Base-by-base conservation (phyloP, 2,888 invertebrate species). In the Glaucopsyche alexis region DNA sequence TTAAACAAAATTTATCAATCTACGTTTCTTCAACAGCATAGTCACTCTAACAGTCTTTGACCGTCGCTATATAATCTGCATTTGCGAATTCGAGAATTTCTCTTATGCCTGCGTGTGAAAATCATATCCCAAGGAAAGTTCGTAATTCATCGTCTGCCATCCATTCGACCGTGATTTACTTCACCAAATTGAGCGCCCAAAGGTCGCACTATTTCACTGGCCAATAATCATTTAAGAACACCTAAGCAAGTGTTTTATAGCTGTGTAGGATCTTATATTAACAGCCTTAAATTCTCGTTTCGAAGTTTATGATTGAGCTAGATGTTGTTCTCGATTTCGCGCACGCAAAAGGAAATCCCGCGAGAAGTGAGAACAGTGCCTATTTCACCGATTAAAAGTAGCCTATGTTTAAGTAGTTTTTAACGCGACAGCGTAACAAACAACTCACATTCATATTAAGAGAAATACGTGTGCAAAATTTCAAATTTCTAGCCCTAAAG, bases 51-150 rank as follows among this genome's bases (percentile, higher is more conserved):
- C 45, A 29, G 7, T 49, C 75, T 78, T 78, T 76, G 75, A 74
- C 75, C 75, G 76, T 76, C 78, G 75, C 60, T 29, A 47, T 49
- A 76, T 73, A 77, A 74, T 70, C 69, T 69, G 55, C 65, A 65
- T 77, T 73, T 71, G 75, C 73, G 45, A 74, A 76, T 73, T 75
- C 75, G 73, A 76, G 73, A 74, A 76, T 76, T 71, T 75, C 71
- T 73, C 65, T 71, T 67, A 64, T 72, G 73, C 65, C 60, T 65
- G 76, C 77, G 79, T 77, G 78, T 75, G 78, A 79, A 78, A 76
- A 76, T 77, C 74, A 72, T 73, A 45, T 71, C 72, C 74, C 73
- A 72, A 74, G 73, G 66, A 69, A 66, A 72, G 71, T 71, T 65
- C 69, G 69, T 74, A 76, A 74, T 77, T 72, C 72, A 72, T 67